Base-by-base conservation (phyloP, 2,113 vertebrate genomes). In the Stigmatopora argus region DNA sequence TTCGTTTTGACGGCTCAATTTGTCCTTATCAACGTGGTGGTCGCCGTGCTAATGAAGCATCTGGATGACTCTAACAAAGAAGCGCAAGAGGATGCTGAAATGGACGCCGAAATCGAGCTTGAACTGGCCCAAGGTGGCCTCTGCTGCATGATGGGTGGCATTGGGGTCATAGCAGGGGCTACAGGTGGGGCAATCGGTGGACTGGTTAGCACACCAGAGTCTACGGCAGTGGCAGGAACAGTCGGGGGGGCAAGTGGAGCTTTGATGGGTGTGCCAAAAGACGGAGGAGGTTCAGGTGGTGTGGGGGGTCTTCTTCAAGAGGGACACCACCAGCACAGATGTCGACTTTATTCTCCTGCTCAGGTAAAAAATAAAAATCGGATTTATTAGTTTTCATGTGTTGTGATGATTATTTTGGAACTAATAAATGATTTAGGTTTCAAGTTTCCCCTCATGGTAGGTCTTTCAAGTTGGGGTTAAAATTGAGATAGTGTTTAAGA, bases 1-100 rank as follows among this genome's bases (percentile, higher is more conserved):
- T 99, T 99, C 47, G 97, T 99, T 88, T 94, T 99, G 83, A 99
- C 96, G 6, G 96, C 97, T 0, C 97, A 99, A 92, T 99, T 98
- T 14, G 97, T 99, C 21, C 94, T 99, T 83, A 97, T 99, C 87
- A 99, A 99, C 21, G 97, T 99, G 88, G 97, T 99, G 86, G 97
- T 99, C 75, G 97, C 97, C 0, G 97, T 99, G 71, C 93, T 99
- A 62, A 99, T 99, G 97, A 99, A 99, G 77, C 97, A 99, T 58
- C 92, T 99, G 31, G 96, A 98, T 0, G 97, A 99, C 82, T 98
- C 96, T 85, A 99, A 99, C 88, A 98, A 99, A 75, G 97, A 98
- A 79, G 96, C 95, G 0, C 94, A 94, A 88, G 96, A 98, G 84
- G 95, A 99, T 3, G 96, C 96, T 0, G 96, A 99, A 89, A 94